phyloP scores from a whole-genome alignment of 53 echinoderm and acorn worm genomes.

The Holothuria scabra region DNA sequence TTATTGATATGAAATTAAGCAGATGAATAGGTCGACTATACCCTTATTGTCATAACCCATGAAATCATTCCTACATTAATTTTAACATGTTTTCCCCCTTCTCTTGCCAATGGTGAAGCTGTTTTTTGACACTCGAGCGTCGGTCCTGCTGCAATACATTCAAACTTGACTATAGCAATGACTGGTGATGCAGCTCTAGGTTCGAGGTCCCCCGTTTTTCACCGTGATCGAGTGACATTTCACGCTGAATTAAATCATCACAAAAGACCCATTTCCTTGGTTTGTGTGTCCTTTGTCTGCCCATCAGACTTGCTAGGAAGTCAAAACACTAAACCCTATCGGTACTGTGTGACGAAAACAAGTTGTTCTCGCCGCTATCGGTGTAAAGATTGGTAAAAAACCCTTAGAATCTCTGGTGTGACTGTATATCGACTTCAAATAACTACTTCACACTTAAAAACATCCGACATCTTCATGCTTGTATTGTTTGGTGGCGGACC shows the following conservation, averaged over 20 bases:
- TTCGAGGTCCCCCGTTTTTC: slow-evolving; percentile 22
- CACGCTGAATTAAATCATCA: slow-evolving; percentile 28
- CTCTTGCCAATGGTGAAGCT: background rate
- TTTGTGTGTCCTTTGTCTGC: slow-evolving; percentile 26
- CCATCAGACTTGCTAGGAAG: slow-evolving; percentile 6
- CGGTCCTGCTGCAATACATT: no score
- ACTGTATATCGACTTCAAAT: slow-evolving; percentile 28
- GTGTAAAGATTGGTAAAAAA: background rate
- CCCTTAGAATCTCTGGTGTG: slow-evolving; percentile 3
- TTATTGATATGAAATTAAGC: slow-evolving; percentile 35
- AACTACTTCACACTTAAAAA: slow-evolving; percentile 35
- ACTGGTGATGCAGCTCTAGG: no score
- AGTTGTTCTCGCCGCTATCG: slow-evolving; percentile 18
- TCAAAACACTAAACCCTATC: background rate
- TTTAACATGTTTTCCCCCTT: slow-evolving; percentile 8
- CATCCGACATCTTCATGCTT: slow-evolving; percentile 34
- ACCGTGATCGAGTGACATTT: slow-evolving; percentile 29
- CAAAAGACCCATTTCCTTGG: slow-evolving; percentile 20
- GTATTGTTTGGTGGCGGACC: background rate
- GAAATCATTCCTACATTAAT: slow-evolving; percentile 34
- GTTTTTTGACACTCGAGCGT: background rate
- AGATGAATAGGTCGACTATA: background rate
- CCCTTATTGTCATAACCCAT: no score
- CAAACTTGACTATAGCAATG: no score
- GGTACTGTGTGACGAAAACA: slow-evolving; percentile 13